phyloP scores from a whole-genome alignment of 1,140 invertebrate species.

The Helicoverpa armigera region DNA sequence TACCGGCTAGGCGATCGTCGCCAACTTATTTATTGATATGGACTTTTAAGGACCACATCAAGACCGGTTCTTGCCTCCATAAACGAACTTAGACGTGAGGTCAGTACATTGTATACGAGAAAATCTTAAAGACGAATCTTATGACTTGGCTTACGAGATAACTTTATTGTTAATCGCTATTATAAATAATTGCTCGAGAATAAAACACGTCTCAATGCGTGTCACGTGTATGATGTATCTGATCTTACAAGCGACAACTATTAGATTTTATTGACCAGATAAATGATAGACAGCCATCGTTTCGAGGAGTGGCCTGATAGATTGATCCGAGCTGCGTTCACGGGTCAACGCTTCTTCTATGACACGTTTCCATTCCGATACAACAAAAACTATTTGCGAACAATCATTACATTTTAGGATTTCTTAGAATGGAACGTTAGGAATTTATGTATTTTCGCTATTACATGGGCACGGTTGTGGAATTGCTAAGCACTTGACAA shows the following conservation, averaged over 20 bases:
- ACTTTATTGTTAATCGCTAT: not conserved
- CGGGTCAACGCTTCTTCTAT: constrained; percentile 46
- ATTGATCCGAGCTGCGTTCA: constrained; percentile 49
- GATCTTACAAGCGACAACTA: constrained; percentile 18
- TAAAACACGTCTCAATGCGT: not conserved
- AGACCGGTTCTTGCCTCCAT: constrained; percentile 39
- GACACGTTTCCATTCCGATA: constrained; percentile 23
- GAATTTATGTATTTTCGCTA: constrained; percentile 44
- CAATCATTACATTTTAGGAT: constrained; percentile 26
- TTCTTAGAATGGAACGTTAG: constrained; percentile 41
- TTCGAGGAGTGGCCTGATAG: constrained; percentile 49
- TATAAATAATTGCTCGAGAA: not conserved
- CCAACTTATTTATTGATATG: constrained; percentile 57
- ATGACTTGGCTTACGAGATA: constrained; percentile 14
- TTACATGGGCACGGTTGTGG: constrained; percentile 18
- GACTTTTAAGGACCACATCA: constrained; percentile 49
- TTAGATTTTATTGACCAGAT: constrained; percentile 21
- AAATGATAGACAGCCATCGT: constrained; percentile 48
- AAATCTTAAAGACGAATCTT: constrained; percentile 12
- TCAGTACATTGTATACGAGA: constrained; percentile 39
- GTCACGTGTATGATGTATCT: constrained; percentile 12
- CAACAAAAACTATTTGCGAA: not conserved
- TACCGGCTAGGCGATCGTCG: constrained; percentile 39
- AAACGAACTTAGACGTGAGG: constrained; percentile 28
- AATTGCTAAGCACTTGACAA: constrained; percentile 38